phyloP scores from a whole-genome alignment of 1,140 invertebrate species.

The Cotesia typhae region DNA sequence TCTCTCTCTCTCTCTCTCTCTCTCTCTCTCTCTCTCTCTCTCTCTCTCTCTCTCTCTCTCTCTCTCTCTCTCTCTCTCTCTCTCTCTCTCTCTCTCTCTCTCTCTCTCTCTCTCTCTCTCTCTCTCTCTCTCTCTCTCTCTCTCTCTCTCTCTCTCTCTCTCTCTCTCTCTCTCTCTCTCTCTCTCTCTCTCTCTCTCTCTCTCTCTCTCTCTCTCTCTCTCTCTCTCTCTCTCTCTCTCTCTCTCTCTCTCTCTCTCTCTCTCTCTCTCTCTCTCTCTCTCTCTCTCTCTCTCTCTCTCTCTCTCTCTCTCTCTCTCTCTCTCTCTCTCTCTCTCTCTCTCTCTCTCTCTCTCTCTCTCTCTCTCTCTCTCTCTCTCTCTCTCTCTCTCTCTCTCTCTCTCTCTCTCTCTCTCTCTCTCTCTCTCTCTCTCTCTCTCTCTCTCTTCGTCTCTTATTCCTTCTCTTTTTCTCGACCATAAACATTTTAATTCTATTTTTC shows the following conservation, averaged over 20 bases:
- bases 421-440: slow-evolving; percentile 19
- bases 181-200: neutral
- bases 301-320: neutral
- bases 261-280: neutral
- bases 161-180: no score
- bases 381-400: neutral
- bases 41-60: no score
- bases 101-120: neutral
- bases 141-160: neutral
- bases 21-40: neutral
- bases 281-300: no score
- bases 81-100: no score
- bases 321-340: neutral
- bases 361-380: neutral
- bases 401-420: no score
- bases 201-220: no score
- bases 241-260: no score
- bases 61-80: neutral
- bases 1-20: neutral
- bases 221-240: neutral
- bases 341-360: neutral
- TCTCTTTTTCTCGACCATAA: neutral
- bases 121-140: no score
- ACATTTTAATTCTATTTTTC: neutral
- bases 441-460: neutral